A percentile compares a stretch with the other conserved stretches of the same genome.
phyloP scores from a whole-genome alignment of 2,888 invertebrate species.

The Stomorhina lunata region DNA sequence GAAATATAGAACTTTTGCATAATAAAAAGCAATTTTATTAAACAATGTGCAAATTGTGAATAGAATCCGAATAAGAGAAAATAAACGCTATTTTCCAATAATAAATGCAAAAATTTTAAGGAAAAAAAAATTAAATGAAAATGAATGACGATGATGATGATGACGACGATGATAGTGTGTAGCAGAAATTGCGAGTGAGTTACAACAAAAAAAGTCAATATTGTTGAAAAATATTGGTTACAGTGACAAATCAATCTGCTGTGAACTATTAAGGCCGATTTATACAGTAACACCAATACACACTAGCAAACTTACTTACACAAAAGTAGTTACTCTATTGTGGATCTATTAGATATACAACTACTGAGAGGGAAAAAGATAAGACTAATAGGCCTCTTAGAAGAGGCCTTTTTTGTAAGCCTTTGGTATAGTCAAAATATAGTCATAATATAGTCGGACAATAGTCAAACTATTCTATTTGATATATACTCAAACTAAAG shows the following conservation, averaged over 20 bases:
- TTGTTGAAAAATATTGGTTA: constrained; percentile 50
- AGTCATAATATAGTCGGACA: too few relatives aligned
- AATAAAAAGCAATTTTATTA: constrained; percentile 58
- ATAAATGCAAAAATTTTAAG: constrained; percentile 24
- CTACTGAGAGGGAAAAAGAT: too few relatives aligned
- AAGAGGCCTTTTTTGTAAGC: too few relatives aligned
- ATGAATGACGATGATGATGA: constrained; percentile 8
- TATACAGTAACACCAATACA: neutral
- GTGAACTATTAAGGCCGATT: constrained; percentile 39
- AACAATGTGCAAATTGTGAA: constrained; percentile 43
- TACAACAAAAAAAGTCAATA: constrained; percentile 43
- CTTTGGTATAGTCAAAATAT: too few relatives aligned
- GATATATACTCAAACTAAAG: too few relatives aligned
- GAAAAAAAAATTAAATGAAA: constrained; percentile 32
- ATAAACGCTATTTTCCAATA: constrained; percentile 29
- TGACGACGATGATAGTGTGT: neutral
- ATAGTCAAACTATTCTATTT: too few relatives aligned
- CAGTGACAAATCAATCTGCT: constrained; percentile 55
- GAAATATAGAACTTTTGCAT: constrained; percentile 46
- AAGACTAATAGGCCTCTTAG: too few relatives aligned
- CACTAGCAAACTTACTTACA: neutral
- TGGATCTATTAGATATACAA: too few relatives aligned
- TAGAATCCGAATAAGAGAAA: neutral
- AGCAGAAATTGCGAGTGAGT: neutral
- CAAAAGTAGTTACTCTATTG: too few relatives aligned